A percentile compares a stretch with the other conserved stretches of the same genome.
These are phyloP conservation scores for Chauna torquata DNA, from an alignment of 2,113 vertebrate species.

Conservation along the genomic window DNA sequence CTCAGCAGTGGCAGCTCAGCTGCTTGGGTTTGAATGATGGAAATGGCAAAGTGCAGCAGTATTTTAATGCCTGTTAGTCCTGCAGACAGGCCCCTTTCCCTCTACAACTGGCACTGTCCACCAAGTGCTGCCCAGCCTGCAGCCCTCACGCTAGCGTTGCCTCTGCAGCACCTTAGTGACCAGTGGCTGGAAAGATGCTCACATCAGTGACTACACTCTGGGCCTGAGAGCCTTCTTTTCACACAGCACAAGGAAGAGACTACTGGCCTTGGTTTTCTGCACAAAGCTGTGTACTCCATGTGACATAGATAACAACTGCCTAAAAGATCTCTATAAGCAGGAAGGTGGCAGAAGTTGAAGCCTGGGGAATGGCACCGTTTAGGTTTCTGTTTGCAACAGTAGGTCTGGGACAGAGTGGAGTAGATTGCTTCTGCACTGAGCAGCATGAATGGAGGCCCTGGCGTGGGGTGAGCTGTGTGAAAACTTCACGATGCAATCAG, in stretches of 20 bases:
- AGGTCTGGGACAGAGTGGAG: neutral
- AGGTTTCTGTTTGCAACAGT: neutral
- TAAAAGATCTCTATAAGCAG: neutral
- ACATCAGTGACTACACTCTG: accelerated
- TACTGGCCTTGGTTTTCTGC: neutral
- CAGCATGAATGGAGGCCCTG: neutral
- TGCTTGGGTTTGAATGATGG: neutral
- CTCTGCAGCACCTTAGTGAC: accelerated
- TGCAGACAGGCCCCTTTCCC: neutral
- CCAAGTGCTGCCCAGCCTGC: accelerated
- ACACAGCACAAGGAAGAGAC: accelerated
- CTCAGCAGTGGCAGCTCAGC: neutral
- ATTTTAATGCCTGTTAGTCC: neutral
- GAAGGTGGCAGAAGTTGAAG: neutral
- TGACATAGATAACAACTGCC: neutral
- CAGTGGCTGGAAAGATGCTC: neutral
- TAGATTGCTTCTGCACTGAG: neutral
- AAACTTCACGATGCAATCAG: accelerated
- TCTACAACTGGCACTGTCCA: neutral
- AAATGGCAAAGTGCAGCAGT: neutral
- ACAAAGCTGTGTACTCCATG: neutral
- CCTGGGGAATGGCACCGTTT: neutral
- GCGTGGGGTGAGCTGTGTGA: neutral
- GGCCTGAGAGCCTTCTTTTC: neutral
- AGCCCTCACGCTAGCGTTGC: neutral